Base-by-base conservation (phyloP, 2,797 vertebrate species). In the Cynodonichthys magdalenae region DNA sequence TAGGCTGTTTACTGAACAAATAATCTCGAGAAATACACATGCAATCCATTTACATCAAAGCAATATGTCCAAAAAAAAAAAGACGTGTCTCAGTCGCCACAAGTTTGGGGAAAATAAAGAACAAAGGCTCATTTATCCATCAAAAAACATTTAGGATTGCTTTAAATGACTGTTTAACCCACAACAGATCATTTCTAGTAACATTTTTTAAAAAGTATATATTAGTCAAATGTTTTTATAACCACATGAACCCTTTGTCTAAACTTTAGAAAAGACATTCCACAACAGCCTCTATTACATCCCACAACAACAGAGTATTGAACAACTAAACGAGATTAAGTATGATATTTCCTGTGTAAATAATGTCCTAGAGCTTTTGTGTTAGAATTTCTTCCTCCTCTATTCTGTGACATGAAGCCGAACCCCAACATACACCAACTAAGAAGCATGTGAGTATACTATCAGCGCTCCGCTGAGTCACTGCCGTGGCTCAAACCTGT, bases 401-500 rank as follows among this genome's bases (percentile, higher is more conserved):
- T 59, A 47, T 14, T 61, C 59, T 34, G 9, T 64, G 56, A 75
- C 69, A 71, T 69, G n/a, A 63, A 68, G 60, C 71, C 71, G 56
- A 49, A 59, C 47, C 65, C 64, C 7, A 0, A 56, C 63, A 59
- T 31, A 39, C 71, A 79, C 64, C 77, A 63, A 19, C 63, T 66
- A 78, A 69, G 64, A 51, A 71, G 74, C 84, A 76, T 88, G 79
- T 82, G 84, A 86, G 76, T 12, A 45, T 71, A 46, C 77, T 67
- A 54, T 6, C 61, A 73, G 78, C 58, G 34, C 71, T 82, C 44
- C 65, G 75, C 84, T 87, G 85, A 90, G 80, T 88, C 85, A 90
- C 71, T 47, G 63, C 67, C 52, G 3, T 8, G 63, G 82, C 77
- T 88, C 77, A 77, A 84, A 89, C 80, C 80, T 87, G 82, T 87